Base-by-base conservation (phyloP, 2,113 vertebrate species). In the Pterocles burchelli region DNA sequence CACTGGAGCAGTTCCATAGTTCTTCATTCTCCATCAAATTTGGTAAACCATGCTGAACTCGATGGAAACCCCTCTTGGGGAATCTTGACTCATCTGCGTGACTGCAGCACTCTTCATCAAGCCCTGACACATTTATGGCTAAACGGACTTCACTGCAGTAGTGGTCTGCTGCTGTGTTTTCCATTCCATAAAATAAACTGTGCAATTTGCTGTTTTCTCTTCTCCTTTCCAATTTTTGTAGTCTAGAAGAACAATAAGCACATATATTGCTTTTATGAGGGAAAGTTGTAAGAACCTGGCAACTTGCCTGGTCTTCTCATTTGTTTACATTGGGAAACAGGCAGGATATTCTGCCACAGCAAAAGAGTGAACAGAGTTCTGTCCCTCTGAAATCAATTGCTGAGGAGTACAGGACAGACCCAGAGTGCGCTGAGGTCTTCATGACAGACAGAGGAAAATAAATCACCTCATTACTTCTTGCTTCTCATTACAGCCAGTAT, bases 261-360 rank as follows among this genome's bases (percentile, higher is more conserved):
- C 85, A 83, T 76, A 88, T 43, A 95, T 72, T 92, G 90, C 55
- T 88, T 96, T 95, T 96, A 91, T 85, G 87, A 95, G 58, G 74
- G 48, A 80, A 88, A 88, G 77, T 70, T 95, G 66, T 91, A 63
- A 91, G 88, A 76, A 73, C 26, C 34, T 95, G 94, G 89, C 4
- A 0, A 43, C 62, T 85, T 94, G 81, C 87, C 91, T 83, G 4
- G 0, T 65, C 28, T 75, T 17, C 77, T 91, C n/a, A 76, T 94
- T 94, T 91, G 62, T 73, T 91, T 91, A 22, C 93, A 31, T 13
- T 73, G 54, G 21, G 61, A 16, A 82, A 43, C 46, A 70, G 46
- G n/a, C 65, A 75, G 71, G 29, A n/a, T 78, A 63, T 67, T 81
- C 84, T 84, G 51, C n/a, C 4, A 2, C 55, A 78, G 89, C 29